A percentile compares a stretch with the other conserved stretches of the same genome.
phyloP scores from a whole-genome alignment of 2,113 vertebrate genomes.

The Camarhynchus parvulus region DNA sequence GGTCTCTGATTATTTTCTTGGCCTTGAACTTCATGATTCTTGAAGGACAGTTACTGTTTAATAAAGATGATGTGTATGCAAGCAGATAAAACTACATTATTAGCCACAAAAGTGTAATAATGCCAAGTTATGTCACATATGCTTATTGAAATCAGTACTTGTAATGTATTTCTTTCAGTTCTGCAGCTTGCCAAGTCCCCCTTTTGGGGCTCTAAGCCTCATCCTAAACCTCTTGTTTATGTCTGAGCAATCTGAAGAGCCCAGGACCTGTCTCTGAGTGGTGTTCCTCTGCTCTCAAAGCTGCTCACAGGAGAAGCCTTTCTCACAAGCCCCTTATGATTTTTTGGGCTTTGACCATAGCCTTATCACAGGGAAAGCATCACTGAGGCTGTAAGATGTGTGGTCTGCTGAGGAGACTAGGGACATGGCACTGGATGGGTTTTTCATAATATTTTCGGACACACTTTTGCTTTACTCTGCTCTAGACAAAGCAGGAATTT shows the following conservation, averaged over 20 bases:
- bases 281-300: not conserved
- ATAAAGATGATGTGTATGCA: slow-evolving; percentile 1
- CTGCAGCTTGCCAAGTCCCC: not conserved
- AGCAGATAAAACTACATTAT: slow-evolving; percentile 43
- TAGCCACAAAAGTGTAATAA: not conserved
- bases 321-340: not conserved
- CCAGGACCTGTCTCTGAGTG: not conserved
- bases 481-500: not conserved
- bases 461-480: not conserved
- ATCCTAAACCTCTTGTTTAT: not conserved
- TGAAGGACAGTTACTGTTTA: slow-evolving; percentile 27
- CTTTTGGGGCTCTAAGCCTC: not conserved
- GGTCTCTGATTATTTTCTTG: slow-evolving; percentile 25
- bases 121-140: slow-evolving; percentile 20
- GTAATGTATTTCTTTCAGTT: not conserved
- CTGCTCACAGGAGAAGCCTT: not conserved
- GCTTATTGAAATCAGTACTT: not conserved
- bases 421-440: not conserved
- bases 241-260: not conserved
- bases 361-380: not conserved
- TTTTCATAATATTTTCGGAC: not conserved
- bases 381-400: not conserved
- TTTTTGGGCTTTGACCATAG: not conserved
- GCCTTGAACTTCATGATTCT: slow-evolving; percentile 16
- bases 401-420: not conserved